Evolutionary conservation across 2,113 vertebrate genomes (phyloP), one percentile per base, ranked within the genome.

Genomic region (Diphyllodes magnificus): DNA sequence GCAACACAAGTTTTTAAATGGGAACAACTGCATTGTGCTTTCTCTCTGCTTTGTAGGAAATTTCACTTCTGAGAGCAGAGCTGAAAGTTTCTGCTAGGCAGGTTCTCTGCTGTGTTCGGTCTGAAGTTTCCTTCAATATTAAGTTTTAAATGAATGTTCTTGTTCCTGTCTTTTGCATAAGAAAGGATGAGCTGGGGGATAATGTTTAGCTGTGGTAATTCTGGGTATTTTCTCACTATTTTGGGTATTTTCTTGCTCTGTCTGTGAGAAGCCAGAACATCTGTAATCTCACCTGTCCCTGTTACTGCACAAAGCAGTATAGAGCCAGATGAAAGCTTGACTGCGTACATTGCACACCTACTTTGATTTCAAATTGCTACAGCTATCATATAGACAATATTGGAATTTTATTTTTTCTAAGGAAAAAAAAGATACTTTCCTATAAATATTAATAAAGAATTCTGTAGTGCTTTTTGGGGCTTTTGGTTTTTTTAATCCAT

Each of bases 71-170:
- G 54, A 91, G 79, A 82, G 40, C 76, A 79, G 40, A 87, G 39
- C 75, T 96, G 71, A 96, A 95, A 97, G 93, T 96, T 96, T 87
- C 65, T 93, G 57, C 91, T 84, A 84, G 69, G 79, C 85, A 64
- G 35, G 56, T 93, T 79, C 79, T 91, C 9, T 92, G 21, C 33
- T 50, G 40, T 70, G 56, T 73, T 96, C 33, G 28, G 65, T 45
- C 33, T 77, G 66, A 76, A 65, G 40, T 73, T 88, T 79, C 30
- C 16, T 53, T 80, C 72, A 72, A 72, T 71, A 33, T 71, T 33
- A 44, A 49, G 33, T 87, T 86, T 69, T 45, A 93, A 60, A 65
- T 83, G 35, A 47, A 19, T 1, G 12, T 54, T 75, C 40, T 71
- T 53, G 24, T 73, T 65, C 95, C 71, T 85, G 30, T 44, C 82